Evolutionary conservation across 2,888 invertebrate species (phyloP).

Genomic region (Diarsia mendica): DNA sequence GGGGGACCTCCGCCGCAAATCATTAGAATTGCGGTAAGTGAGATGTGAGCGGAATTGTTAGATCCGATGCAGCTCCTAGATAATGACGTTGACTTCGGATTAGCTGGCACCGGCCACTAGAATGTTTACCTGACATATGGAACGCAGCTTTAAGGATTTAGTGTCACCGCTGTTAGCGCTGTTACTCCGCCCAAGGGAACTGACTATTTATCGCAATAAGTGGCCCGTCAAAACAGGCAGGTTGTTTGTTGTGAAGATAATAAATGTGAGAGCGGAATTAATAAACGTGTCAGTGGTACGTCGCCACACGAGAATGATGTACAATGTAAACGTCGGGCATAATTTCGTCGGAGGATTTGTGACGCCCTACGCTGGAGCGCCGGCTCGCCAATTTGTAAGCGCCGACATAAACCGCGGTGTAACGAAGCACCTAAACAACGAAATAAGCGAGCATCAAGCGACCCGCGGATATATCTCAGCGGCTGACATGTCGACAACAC

Average conservation of each 20-base stretch:
- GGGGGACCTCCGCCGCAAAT: constrained; percentile 86
- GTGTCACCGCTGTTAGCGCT: constrained; percentile 60
- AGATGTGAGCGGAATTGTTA: constrained; percentile 87
- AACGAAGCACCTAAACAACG: constrained; percentile 89
- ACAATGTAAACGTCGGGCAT: constrained; percentile 79
- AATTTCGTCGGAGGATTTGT: constrained; percentile 78
- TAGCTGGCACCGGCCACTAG: constrained; percentile 76
- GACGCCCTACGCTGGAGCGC: constrained; percentile 77
- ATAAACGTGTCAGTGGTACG: constrained; percentile 75
- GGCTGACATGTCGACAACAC: constrained; percentile 86
- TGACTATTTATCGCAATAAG: constrained; percentile 50
- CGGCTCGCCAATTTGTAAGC: constrained; percentile 87
- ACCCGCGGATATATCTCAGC: constrained; percentile 84
- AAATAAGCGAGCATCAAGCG: constrained; percentile 77
- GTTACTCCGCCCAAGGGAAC: constrained; percentile 32
- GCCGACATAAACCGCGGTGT: constrained; percentile 86
- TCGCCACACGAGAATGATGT: constrained; percentile 75
- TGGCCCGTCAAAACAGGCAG: constrained; percentile 49
- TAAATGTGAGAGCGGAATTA: constrained; percentile 67
- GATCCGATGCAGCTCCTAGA: constrained; percentile 80
- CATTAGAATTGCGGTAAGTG: constrained; percentile 88
- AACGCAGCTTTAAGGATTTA: constrained; percentile 57
- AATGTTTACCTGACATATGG: constrained; percentile 70
- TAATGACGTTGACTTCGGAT: constrained; percentile 82
- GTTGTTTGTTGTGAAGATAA: constrained; percentile 63